Evolutionary conservation across 1,140 invertebrate genomes (phyloP).

Genomic region (Zaprionus vittiger): DNA sequence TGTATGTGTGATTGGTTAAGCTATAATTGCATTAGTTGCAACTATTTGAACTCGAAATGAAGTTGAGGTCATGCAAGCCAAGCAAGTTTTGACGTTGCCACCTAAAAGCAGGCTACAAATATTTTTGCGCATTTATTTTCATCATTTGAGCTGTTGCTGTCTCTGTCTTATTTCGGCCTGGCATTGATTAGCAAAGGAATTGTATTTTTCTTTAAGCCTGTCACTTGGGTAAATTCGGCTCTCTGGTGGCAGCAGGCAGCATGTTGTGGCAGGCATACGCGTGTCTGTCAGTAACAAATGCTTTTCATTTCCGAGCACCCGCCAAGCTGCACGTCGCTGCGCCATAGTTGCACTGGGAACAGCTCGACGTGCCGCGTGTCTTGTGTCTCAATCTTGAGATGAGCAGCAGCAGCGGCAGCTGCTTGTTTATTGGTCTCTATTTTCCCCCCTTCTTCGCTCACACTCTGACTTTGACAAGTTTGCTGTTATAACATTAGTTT

Average conservation of each 20-base stretch:
- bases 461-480: slow-evolving; percentile 79
- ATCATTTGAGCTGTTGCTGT: background rate
- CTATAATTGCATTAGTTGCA: slow-evolving; percentile 28
- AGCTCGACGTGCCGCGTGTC: background rate
- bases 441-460: background rate
- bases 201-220: slow-evolving; percentile 33
- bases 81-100: background rate
- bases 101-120: background rate
- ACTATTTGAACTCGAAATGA: slow-evolving; percentile 1
- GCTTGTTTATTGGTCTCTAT: background rate
- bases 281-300: slow-evolving; percentile 71
- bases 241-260: slow-evolving; percentile 4
- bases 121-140: slow-evolving; percentile 14
- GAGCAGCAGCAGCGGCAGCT: slow-evolving; percentile 31
- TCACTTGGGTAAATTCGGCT: slow-evolving; percentile 18
- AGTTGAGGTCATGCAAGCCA: background rate
- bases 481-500: slow-evolving; percentile 69
- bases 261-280: background rate
- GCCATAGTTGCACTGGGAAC: slow-evolving; percentile 10
- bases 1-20: slow-evolving; percentile 15
- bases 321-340: slow-evolving; percentile 57
- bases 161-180: slow-evolving; percentile 17
- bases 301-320: slow-evolving; percentile 67
- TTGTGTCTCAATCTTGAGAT: slow-evolving; percentile 53
- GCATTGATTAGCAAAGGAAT: slow-evolving; percentile 44